Percentiles rank a stretch among this genome's conserved stretches.
Conservation (phyloP, 2,113 vertebrate species). For the Halichoerus grypus region DNA sequence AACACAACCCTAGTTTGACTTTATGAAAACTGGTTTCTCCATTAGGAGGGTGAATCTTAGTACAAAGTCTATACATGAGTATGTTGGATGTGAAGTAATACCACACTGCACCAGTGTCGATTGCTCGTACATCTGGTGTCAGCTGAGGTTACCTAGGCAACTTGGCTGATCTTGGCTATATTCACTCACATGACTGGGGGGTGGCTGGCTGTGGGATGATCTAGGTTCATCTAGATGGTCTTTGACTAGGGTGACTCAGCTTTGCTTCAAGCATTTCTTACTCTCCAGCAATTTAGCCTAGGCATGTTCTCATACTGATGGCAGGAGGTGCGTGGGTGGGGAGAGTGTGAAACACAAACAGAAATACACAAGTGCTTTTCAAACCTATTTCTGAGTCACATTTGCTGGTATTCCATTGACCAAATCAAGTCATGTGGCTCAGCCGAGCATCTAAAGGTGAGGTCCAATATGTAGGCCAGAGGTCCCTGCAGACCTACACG, state of each 20-base stretch:
- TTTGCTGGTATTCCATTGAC: not conserved
- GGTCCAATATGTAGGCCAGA: rapidly evolving
- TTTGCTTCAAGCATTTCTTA: not conserved
- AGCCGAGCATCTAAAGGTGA: not conserved
- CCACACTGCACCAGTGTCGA: not conserved
- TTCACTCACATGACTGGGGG: not conserved
- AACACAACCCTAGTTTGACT: not conserved
- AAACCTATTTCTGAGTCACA: not conserved
- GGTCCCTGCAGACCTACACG: rapidly evolving
- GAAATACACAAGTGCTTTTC: not conserved
- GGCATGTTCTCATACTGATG: not conserved
- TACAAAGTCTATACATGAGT: not conserved
- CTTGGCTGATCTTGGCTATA: not conserved
- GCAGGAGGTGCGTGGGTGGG: not conserved
- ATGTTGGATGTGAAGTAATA: not conserved
- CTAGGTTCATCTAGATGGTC: not conserved
- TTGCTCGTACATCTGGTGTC: not conserved
- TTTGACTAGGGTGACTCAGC: not conserved
- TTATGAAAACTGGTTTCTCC: not conserved
- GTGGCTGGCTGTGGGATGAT: not conserved
- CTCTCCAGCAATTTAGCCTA: not conserved
- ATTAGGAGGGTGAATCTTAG: not conserved
- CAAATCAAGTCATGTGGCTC: not conserved
- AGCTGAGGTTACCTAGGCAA: no score
- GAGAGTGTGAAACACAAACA: not conserved